Evolutionary conservation across 2,888 invertebrate species (phyloP).

Genomic region (Torymus texanus): DNA sequence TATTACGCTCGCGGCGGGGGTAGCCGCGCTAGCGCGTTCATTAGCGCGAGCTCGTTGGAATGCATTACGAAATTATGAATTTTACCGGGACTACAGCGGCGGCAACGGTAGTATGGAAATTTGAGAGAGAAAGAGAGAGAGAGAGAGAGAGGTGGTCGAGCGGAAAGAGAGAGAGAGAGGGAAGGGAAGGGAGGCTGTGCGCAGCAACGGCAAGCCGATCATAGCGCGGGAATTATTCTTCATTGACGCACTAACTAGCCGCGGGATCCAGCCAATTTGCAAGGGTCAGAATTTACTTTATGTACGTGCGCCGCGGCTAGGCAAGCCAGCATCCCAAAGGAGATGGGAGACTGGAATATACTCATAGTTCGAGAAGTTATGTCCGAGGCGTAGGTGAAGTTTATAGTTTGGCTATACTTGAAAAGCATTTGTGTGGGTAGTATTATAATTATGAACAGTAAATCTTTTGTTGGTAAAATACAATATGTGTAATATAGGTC

Average conservation of each 20-base stretch:
- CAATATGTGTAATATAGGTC: too few species aligned
- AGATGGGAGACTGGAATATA: too few species aligned
- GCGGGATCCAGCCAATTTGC: constrained; percentile 65
- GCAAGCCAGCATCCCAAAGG: too few species aligned
- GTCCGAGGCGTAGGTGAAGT: neutral
- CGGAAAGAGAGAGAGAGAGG: constrained; percentile 38
- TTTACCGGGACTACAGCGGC: constrained; percentile 11
- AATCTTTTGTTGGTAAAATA: too few species aligned
- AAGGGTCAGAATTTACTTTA: constrained; percentile 65
- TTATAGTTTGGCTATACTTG: too few species aligned
- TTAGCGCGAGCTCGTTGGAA: constrained; percentile 40
- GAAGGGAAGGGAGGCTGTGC: too few species aligned
- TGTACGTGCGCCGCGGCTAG: neutral
- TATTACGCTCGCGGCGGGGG: neutral
- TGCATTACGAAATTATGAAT: constrained; percentile 51
- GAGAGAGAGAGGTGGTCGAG: too few species aligned
- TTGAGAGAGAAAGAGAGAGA: neutral
- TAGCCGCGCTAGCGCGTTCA: neutral
- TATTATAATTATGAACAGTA: too few species aligned
- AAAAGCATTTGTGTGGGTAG: too few species aligned
- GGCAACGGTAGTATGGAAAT: constrained; percentile 40
- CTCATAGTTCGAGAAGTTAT: neutral
- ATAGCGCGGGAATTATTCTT: constrained; percentile 61
- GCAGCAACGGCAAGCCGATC: constrained; percentile 57
- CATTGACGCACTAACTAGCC: constrained; percentile 60